These are phyloP conservation scores for Leptodactylus fallax DNA, from an alignment of 2,797 vertebrate genomes.

Conservation along the genomic window DNA sequence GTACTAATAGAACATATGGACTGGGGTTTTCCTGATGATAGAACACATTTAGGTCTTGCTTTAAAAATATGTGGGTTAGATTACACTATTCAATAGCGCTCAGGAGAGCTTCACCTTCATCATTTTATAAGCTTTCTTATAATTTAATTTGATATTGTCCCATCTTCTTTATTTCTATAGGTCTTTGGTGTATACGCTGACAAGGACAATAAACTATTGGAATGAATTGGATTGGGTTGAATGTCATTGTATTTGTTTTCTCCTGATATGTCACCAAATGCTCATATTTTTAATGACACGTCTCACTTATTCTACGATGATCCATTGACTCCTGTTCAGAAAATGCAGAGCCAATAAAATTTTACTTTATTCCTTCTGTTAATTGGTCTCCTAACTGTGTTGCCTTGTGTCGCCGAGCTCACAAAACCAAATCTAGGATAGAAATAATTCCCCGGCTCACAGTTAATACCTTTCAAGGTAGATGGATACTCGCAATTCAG, in stretches of 20 bases:
- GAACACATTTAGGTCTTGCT: no score
- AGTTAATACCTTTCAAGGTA: conserved; percentile 28
- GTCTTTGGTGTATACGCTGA: not conserved
- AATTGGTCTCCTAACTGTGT: not conserved
- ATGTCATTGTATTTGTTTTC: not conserved
- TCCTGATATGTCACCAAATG: not conserved
- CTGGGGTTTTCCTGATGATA: no score
- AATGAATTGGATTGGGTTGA: not conserved
- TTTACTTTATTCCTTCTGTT: not conserved
- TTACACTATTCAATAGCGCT: no score
- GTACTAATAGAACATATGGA: no score
- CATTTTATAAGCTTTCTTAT: no score
- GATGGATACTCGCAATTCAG: conserved; percentile 29
- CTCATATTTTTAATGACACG: not conserved
- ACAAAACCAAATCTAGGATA: conserved; percentile 24
- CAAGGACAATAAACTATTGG: not conserved
- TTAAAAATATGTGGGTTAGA: no score
- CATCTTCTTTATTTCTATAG: not conserved
- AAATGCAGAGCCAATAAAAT: not conserved
- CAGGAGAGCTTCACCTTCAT: no score
- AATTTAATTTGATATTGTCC: no score
- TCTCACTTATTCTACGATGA: not conserved
- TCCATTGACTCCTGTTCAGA: not conserved
- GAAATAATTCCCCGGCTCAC: not conserved
- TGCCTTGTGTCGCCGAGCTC: not conserved